These are phyloP conservation scores for Sycobia sp. DNA, from an alignment of 1,140 invertebrate species.

Conservation along the genomic window DNA sequence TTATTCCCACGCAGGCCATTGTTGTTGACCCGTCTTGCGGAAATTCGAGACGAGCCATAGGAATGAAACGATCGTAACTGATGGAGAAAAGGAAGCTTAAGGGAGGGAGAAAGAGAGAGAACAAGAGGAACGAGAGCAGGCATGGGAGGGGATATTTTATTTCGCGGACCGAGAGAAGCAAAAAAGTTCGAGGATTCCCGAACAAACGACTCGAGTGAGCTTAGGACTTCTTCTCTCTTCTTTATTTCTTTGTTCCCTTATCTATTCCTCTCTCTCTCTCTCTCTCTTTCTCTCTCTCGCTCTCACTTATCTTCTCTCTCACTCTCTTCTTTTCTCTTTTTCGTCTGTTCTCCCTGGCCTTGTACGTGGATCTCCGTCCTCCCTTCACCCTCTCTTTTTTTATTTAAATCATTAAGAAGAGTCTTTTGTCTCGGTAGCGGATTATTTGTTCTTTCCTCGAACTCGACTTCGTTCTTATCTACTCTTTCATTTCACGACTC, in stretches of 20 bases:
- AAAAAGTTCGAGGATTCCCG: conserved; percentile 33
- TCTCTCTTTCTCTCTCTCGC: no score
- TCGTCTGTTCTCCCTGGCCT: no score
- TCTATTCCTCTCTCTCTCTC: conserved; percentile 35
- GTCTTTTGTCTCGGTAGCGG: conserved; percentile 21
- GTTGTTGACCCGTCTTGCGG: conserved; percentile 35
- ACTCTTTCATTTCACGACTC: conserved; percentile 10
- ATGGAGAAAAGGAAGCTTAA: not conserved
- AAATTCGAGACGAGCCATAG: conserved; percentile 36
- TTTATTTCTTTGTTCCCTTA: conserved; percentile 20
- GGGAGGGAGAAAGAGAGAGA: not conserved
- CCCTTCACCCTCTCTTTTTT: conserved; percentile 12
- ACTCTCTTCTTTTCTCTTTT: not conserved
- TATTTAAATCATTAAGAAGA: conserved; percentile 37
- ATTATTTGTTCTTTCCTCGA: conserved; percentile 26
- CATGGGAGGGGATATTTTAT: conserved; percentile 15
- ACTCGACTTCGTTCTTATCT: conserved; percentile 19
- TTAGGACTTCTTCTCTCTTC: conserved; percentile 6
- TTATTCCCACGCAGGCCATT: conserved; percentile 34
- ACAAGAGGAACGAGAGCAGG: not conserved
- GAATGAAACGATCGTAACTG: conserved; percentile 35
- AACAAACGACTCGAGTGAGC: conserved; percentile 34
- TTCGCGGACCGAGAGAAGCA: conserved; percentile 20
- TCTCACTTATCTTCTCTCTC: no score
- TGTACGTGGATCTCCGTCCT: no score